Evolutionary conservation across 2,888 invertebrate species (phyloP).

Genomic region (Lasioglossum villosulum): DNA sequence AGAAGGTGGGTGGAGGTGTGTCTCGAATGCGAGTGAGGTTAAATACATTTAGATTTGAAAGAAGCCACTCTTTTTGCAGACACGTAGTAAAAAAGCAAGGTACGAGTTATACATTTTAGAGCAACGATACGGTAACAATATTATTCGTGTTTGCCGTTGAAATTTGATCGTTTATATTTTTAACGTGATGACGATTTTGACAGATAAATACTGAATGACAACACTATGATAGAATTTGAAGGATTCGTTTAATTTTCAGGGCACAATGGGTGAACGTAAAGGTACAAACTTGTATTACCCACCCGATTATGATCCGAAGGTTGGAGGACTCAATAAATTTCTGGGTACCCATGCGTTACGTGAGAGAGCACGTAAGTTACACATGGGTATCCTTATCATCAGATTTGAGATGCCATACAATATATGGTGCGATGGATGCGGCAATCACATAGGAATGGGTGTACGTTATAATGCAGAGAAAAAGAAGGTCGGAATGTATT

Average conservation of each 20-base stretch:
- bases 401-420: conserved; percentile 99
- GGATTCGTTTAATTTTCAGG: conserved; percentile 24
- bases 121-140: not conserved
- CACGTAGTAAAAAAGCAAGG: conserved; percentile 18
- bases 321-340: conserved; percentile 97
- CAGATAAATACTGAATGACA: not conserved
- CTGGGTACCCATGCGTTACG: conserved; percentile 97
- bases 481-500: conserved; percentile 98
- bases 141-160: not conserved
- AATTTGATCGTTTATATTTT: not conserved
- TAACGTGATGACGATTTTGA: not conserved
- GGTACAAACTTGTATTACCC: conserved; percentile 99
- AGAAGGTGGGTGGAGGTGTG: not conserved
- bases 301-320: conserved; percentile 98
- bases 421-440: conserved; percentile 99
- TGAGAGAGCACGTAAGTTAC: conserved; percentile 97
- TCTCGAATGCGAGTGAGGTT: not conserved
- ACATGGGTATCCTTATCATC: conserved; percentile 97
- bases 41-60: not conserved
- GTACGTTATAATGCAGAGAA: conserved; percentile 98
- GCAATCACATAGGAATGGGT: conserved; percentile 99
- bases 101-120: conserved; percentile 2
- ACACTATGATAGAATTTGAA: no score
- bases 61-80: not conserved
- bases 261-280: conserved; percentile 97